phyloP scores from a whole-genome alignment of 1,140 invertebrate species.

The Zaprionus davidi region DNA sequence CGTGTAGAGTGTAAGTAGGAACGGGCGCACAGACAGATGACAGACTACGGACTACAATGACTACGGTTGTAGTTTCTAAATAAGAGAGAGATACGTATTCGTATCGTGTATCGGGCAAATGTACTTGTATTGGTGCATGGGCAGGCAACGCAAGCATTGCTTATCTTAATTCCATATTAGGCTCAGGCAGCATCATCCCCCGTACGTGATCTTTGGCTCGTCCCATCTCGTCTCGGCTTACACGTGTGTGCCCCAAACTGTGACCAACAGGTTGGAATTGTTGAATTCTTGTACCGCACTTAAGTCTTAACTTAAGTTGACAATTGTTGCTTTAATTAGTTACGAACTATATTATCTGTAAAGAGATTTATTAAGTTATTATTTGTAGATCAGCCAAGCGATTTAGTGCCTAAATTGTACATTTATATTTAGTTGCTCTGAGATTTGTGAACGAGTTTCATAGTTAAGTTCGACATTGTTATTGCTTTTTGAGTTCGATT shows the following conservation, averaged over 20 bases:
- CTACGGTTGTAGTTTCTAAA: conserved; percentile 7
- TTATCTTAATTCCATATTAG: background rate
- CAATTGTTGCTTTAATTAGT: conserved; percentile 13
- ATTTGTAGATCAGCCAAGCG: conserved; percentile 24
- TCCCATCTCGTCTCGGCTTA: background rate
- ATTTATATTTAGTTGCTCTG: conserved; percentile 35
- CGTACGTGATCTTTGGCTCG: background rate
- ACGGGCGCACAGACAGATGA: conserved; percentile 25
- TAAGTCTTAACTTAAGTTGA: conserved; percentile 24
- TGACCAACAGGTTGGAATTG: conserved; percentile 9
- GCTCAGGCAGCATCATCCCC: background rate
- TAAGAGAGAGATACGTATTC: background rate
- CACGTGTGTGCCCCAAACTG: background rate
- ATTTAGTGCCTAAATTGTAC: conserved; percentile 31
- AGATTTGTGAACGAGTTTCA: conserved; percentile 31
- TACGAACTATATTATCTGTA: background rate
- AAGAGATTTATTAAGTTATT: conserved; percentile 3
- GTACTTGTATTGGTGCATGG: conserved; percentile 15
- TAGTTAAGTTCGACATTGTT: conserved; percentile 42
- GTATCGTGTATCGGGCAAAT: conserved; percentile 14
- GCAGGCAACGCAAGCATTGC: background rate
- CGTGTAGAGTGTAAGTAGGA: conserved; percentile 42
- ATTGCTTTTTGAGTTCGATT: conserved; percentile 32
- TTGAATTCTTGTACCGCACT: conserved; percentile 25
- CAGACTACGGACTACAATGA: conserved; percentile 15